Percentiles rank a stretch among this genome's conserved stretches.
Conservation (phyloP, 2,888 invertebrate species). For the Spodoptera exigua region DNA sequence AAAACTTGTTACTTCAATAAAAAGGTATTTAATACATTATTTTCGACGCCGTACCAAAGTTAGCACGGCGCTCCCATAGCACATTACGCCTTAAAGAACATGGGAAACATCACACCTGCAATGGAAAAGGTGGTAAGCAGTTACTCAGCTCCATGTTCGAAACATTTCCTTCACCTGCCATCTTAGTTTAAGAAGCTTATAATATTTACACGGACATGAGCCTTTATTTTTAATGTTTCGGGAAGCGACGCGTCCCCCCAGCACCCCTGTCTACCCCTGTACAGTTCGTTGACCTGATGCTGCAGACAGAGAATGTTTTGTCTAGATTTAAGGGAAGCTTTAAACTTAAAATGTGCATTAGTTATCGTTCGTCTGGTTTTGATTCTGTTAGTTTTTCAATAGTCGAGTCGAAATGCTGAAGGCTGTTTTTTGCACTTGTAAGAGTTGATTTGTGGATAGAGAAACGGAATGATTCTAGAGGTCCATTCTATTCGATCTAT, state of each 20-base stretch:
- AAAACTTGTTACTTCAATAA: no score
- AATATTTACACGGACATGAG: conserved; percentile 51
- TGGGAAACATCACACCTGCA: no score
- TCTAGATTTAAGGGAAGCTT: conserved; percentile 66
- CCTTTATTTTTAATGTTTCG: conserved; percentile 66
- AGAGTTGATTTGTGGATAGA: no score
- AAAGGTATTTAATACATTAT: no score
- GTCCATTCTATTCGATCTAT: no score
- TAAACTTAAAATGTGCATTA: conserved; percentile 63
- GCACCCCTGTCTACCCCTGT: conserved; percentile 34
- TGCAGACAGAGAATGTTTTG: conserved; percentile 63
- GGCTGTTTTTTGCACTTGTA: background rate
- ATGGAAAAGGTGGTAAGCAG: no score
- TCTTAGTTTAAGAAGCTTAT: conserved; percentile 39
- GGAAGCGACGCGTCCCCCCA: conserved; percentile 56
- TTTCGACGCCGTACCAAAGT: no score
- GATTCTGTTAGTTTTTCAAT: conserved; percentile 24
- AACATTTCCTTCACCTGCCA: background rate
- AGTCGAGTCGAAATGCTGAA: background rate
- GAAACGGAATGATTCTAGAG: no score
- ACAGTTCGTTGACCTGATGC: conserved; percentile 68
- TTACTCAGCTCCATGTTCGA: background rate
- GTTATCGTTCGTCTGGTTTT: conserved; percentile 49
- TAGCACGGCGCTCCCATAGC: no score
- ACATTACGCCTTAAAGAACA: no score